These are phyloP conservation scores for Pyrrhia umbra DNA, from an alignment of 2,888 invertebrate genomes.

Conservation along the genomic window DNA sequence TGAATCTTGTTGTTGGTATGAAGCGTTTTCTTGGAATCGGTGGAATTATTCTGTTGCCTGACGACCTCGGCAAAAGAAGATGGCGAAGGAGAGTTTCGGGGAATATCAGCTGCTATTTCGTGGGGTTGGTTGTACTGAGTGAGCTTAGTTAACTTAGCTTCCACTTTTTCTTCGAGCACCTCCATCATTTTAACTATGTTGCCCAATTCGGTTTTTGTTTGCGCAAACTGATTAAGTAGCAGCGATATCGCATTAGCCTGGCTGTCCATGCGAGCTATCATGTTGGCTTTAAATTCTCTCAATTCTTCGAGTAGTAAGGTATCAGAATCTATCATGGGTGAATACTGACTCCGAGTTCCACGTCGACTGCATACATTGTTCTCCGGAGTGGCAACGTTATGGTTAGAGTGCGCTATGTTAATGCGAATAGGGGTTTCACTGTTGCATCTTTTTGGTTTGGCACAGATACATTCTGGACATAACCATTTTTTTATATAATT, in stretches of 20 bases:
- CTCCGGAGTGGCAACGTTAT: background rate
- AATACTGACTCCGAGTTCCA: background rate
- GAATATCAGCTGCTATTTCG: background rate
- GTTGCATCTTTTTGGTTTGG: slow-evolving; percentile 5
- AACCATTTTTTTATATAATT: slow-evolving; percentile 5
- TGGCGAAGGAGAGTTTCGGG: slow-evolving; percentile 1
- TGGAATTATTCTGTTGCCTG: slow-evolving; percentile 9
- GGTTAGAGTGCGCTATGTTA: too few relatives aligned
- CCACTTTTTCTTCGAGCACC: slow-evolving; percentile 11
- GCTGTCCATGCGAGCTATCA: too few relatives aligned
- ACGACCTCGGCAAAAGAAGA: slow-evolving; percentile 9
- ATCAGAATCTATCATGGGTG: too few relatives aligned
- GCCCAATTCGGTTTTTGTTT: too few relatives aligned
- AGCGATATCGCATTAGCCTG: too few relatives aligned
- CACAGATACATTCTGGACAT: slow-evolving; percentile 10
- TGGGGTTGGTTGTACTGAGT: background rate
- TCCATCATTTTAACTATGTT: too few relatives aligned
- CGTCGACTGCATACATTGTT: slow-evolving; percentile 5
- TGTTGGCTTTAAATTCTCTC: background rate
- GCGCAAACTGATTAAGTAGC: too few relatives aligned
- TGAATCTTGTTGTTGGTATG: background rate
- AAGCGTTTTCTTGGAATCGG: background rate
- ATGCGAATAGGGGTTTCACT: background rate
- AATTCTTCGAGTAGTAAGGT: slow-evolving; percentile 5
- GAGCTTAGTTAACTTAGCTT: background rate